A percentile compares a stretch with the other conserved stretches of the same genome.
phyloP scores from a whole-genome alignment of 2,113 vertebrate genomes.

The Rhinopomastus cyanomelas region DNA sequence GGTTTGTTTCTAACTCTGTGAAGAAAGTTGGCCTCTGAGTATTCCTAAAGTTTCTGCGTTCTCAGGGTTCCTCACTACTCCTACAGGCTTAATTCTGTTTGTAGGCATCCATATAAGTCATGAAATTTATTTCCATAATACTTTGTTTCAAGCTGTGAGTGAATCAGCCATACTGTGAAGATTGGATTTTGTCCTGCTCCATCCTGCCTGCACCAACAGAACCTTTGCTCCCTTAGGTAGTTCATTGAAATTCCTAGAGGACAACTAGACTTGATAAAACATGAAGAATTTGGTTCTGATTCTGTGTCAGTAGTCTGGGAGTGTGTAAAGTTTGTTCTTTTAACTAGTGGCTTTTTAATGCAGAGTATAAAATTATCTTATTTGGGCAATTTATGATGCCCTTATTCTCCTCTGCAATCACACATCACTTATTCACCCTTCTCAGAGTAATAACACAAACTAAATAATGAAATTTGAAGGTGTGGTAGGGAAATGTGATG shows the following conservation, averaged over 20 bases:
- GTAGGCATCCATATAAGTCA: not conserved
- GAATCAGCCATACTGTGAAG: not conserved
- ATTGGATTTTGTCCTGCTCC: not conserved
- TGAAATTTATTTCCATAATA: not conserved
- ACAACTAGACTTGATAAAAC: not conserved
- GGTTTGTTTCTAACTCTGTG: not conserved
- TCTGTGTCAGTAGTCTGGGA: not conserved
- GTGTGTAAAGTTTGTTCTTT: not conserved
- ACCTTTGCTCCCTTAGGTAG: not conserved
- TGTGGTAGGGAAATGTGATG: not conserved
- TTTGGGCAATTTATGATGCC: not conserved
- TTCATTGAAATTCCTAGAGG: not conserved
- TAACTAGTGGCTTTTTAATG: not conserved
- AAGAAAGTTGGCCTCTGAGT: not conserved
- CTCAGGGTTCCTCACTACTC: not conserved
- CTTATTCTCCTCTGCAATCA: not conserved
- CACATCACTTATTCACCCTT: not conserved
- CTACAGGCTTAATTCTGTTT: not conserved
- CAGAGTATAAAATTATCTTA: not conserved
- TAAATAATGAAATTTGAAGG: not conserved
- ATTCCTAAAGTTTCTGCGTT: not conserved
- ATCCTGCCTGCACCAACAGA: not conserved
- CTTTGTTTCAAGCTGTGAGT: not conserved
- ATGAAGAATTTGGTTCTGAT: not conserved
- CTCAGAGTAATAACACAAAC: not conserved